Evolutionary conservation across 2,113 vertebrate genomes (phyloP).

Genomic region (Numenius arquata): DNA sequence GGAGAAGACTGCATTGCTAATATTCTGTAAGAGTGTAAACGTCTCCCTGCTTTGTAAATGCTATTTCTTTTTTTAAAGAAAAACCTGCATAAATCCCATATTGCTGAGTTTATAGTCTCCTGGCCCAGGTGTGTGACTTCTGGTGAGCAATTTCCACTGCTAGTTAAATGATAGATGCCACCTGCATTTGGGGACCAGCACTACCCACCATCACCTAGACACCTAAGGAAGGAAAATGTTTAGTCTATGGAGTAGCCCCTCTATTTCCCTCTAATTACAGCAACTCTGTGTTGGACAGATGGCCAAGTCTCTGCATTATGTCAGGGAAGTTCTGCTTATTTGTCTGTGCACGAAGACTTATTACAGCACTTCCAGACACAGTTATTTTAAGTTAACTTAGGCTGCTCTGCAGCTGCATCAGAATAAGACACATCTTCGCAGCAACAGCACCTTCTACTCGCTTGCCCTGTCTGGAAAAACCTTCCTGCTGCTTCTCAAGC

Average conservation of each 20-base stretch:
- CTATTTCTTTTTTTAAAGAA: background rate
- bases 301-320: background rate
- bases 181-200: background rate
- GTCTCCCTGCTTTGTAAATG: background rate
- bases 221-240: background rate
- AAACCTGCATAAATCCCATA: background rate
- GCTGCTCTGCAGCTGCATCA: background rate
- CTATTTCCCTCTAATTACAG: background rate
- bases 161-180: background rate
- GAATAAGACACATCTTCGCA: background rate
- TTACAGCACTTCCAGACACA: conserved; percentile 7
- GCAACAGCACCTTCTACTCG: conserved; percentile 1
- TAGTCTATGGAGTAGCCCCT: background rate
- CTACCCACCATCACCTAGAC: background rate
- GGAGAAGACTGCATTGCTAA: background rate
- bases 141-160: background rate
- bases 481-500: background rate
- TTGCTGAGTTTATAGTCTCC: background rate
- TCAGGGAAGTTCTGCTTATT: background rate
- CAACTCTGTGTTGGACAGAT: background rate
- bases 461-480: background rate
- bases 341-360: background rate
- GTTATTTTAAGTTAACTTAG: background rate
- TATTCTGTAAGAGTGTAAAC: background rate
- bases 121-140: background rate